Evolutionary conservation across 2,888 invertebrate genomes (phyloP).

Genomic region (Flabesymbios commensalis): DNA sequence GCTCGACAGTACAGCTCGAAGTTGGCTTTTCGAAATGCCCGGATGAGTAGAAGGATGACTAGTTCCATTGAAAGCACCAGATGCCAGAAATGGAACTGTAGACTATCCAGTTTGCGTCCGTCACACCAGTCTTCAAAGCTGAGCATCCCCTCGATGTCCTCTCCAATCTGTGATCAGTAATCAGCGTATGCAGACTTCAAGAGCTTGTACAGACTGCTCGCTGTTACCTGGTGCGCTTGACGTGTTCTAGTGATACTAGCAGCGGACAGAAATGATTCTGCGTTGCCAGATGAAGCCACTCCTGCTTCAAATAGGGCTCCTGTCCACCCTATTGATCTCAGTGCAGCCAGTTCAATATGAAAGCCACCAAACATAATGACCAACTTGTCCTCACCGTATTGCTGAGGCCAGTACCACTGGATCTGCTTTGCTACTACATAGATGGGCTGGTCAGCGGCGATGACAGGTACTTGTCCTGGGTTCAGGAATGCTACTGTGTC

Average conservation of each 20-base stretch:
- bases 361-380: constrained; percentile 47
- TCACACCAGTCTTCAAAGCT: constrained; percentile 19
- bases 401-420: constrained; percentile 44
- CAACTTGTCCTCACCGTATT: constrained; percentile 40
- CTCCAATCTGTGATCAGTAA: background rate
- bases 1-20: constrained; percentile 25
- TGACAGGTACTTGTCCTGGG: constrained; percentile 41
- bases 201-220: constrained; percentile 28
- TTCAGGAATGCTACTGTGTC: constrained; percentile 32
- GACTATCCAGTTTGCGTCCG: background rate
- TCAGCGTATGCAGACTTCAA: constrained; percentile 24
- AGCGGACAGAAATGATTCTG: constrained; percentile 35
- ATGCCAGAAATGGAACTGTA: constrained; percentile 28
- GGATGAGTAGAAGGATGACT: constrained; percentile 17
- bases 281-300: constrained; percentile 37
- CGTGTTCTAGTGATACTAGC: constrained; percentile 33
- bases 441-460: constrained; percentile 42
- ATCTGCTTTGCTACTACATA: constrained; percentile 44
- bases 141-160: background rate
- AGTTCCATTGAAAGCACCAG: constrained; percentile 15
- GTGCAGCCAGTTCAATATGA: constrained; percentile 45
- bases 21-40: constrained; percentile 21
- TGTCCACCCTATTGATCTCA: constrained; percentile 40
- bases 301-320: constrained; percentile 29
- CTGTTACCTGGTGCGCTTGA: constrained; percentile 31